These are phyloP conservation scores for Drosophila subobscura DNA, from an alignment of 1,140 invertebrate species.

Conservation along the genomic window DNA sequence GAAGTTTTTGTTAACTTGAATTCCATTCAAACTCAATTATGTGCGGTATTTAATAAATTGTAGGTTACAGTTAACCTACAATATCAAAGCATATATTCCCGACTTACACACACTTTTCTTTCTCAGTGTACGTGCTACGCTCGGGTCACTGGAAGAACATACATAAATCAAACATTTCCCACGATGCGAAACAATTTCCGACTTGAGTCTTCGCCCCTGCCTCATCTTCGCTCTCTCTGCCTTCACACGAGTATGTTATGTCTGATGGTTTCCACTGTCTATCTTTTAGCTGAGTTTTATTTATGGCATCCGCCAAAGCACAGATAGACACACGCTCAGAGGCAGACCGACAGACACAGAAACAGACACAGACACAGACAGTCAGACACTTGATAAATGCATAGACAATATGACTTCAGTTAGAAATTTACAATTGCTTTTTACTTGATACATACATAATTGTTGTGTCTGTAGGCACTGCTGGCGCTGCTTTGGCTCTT, in stretches of 20 bases:
- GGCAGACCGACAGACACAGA: conserved; percentile 20
- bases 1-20: no score
- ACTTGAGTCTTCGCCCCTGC: conserved; percentile 55
- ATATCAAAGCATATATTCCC: no score
- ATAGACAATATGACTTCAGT: conserved; percentile 80
- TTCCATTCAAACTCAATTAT: no score
- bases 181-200: conserved; percentile 81
- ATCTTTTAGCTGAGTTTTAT: conserved; percentile 77
- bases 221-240: not conserved
- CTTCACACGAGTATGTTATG: conserved; percentile 8
- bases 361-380: conserved; percentile 23
- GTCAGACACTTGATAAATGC: conserved; percentile 69
- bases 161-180: conserved; percentile 82
- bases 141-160: conserved; percentile 67
- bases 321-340: conserved; percentile 35
- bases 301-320: conserved; percentile 77
- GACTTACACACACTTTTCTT: no score
- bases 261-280: conserved; percentile 46
- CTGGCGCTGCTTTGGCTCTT: no score
- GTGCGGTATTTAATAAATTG: no score
- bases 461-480: conserved; percentile 42
- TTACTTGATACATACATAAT: conserved; percentile 74
- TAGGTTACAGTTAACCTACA: no score
- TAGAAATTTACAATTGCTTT: conserved; percentile 80
- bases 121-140: conserved; percentile 16